Evolutionary conservation across 2,888 invertebrate genomes (phyloP), one percentile per base, ranked within the genome.

Genomic region (Drosophila histrio): DNA sequence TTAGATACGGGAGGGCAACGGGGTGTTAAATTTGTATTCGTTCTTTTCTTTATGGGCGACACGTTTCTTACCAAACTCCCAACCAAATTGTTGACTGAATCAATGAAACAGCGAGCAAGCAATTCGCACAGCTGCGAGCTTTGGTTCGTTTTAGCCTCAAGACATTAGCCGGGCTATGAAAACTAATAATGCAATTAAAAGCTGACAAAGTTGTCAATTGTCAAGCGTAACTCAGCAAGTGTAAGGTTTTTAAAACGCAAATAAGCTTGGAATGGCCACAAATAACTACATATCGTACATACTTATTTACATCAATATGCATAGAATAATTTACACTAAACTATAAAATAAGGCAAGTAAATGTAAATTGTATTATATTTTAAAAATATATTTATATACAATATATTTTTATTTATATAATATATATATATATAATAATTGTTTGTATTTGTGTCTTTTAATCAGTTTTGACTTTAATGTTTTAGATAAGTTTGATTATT

Each of bases 111-210:
- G 7, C 6, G 17, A 49, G 26, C 13, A n/a, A 32, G 11, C 9
- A 13, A 22, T 8, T 41, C 21, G 47, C 24, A 9, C 26, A 21
- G 30, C 13, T 9, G 15, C 28, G 8, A 8, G 22, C 28, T 59
- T 22, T 49, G 30, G 17, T 28, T 6, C 7, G 17, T 22, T 30
- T 36, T 21, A 36, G 43, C 46, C 22, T 30, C 17, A 34, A 59
- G 34, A 30, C 34, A 54, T 70, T 69, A 56, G 53, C 41, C 53
- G 43, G 39, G 47, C 85, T 61, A 65, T 81, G 74, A 79, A 85
- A 81, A 82, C 82, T 79, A 82, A 82, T 85, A 82, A 81, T 81
- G 81, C 77, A 77, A 85, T 81, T 85, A 81, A 81, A 77, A 75
- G 65, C 77, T 77, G 74, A 77, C 80, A 81, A 79, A 71, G 74